Base-by-base conservation (phyloP, 2,888 invertebrate species). In the Eurytoma adleriae region DNA sequence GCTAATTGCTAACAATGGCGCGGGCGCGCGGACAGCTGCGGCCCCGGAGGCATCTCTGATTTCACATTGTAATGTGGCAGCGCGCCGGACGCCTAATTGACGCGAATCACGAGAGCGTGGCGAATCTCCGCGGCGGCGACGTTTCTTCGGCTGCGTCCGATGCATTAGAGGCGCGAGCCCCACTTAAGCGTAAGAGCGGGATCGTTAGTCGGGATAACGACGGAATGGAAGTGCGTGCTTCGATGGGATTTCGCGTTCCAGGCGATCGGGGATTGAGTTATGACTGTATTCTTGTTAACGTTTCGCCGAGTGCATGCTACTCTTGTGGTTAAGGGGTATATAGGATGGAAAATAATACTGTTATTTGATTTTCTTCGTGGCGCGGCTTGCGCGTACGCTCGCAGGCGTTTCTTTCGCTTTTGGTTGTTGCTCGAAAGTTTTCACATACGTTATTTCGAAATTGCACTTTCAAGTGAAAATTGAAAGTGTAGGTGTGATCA, bases 1-100 rank as follows among this genome's bases (percentile, higher is more conserved):
- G 83, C 78, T 85, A 86, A 85, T 86, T 84, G 83, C 75, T 68
- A 82, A 86, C 86, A 86, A 86, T 85, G 68, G 66, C 79, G 79
- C 81, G 82, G 70, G 66, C 73, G 69, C 16, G 50, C 52, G 27
- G 57, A 68, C 71, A 71, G 70, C 64, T 78, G 71, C 20, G 13
- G 48, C 86, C 85, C 79, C 85, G 83, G 86, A 24, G 87, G 86
- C 87, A 85, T 85, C 85, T 85, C 85, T 84, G 86, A 89, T 87
- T 88, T 86, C 85, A 84, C 84, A 86, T 89, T 87, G 88, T 86
- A 87, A 89, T 88, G 85, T 86, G 86, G 85, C 84, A 84, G 83
- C 30, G 30, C 13, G 20, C 59, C 20, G 77, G 69, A 66, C 70
- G 84, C 84, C 85, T 86, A 86, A 88, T 88, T 87, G 86, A 86